phyloP scores from a whole-genome alignment of 2,888 invertebrate species.

The Nymphalis c-album region DNA sequence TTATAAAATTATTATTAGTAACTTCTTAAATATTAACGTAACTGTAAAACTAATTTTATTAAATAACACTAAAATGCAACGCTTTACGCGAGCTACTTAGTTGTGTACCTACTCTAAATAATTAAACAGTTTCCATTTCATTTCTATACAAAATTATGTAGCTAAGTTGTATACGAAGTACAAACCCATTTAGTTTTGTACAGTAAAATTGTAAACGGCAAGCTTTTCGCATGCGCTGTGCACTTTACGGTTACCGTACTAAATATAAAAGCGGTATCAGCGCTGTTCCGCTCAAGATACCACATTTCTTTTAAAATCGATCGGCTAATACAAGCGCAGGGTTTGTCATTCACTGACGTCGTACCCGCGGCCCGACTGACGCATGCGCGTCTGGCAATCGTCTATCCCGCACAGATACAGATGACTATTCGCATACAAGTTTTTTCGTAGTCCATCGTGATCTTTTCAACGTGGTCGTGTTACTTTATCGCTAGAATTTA shows the following conservation, averaged over 20 bases:
- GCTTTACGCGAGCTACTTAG: not conserved
- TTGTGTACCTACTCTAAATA: constrained; percentile 21
- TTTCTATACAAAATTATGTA: constrained; percentile 21
- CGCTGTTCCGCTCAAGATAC: constrained; percentile 47
- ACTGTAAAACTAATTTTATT: not conserved
- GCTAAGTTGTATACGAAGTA: constrained; percentile 15
- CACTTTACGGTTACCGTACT: constrained; percentile 43
- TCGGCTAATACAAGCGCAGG: constrained; percentile 72
- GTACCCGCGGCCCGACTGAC: constrained; percentile 63
- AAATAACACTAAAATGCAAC: not conserved
- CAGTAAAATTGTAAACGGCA: constrained; percentile 26
- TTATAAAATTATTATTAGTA: no score
- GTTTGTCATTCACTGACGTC: constrained; percentile 79
- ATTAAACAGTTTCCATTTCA: constrained; percentile 20
- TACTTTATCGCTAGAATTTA: constrained; percentile 65
- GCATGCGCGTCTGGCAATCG: constrained; percentile 79
- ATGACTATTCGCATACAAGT: constrained; percentile 66
- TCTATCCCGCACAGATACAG: constrained; percentile 75
- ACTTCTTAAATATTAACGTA: not conserved
- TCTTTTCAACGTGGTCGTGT: constrained; percentile 70
- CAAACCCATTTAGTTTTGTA: constrained; percentile 10
- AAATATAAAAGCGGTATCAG: constrained; percentile 46
- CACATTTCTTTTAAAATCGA: constrained; percentile 75
- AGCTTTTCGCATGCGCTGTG: constrained; percentile 42
- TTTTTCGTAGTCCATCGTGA: constrained; percentile 63